Percentiles rank a stretch among this genome's conserved stretches.
These are phyloP conservation scores for Ips nitidus DNA, from an alignment of 1,140 invertebrate species.

Conservation along the genomic window DNA sequence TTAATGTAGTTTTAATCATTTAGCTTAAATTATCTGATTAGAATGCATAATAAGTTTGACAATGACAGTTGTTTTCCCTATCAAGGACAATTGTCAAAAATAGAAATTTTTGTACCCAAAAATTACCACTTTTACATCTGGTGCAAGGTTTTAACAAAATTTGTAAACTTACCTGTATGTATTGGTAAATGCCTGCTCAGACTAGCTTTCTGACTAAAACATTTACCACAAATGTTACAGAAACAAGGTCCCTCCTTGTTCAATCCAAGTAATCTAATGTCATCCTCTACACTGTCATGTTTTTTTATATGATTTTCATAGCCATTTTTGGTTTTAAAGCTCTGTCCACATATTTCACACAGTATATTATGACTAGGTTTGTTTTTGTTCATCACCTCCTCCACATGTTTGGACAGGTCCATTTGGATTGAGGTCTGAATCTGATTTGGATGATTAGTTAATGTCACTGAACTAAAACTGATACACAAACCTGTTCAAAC, in stretches of 20 bases:
- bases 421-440: conserved; percentile 25
- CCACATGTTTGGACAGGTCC: conserved; percentile 25
- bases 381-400: conserved; percentile 17
- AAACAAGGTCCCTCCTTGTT: conserved; percentile 61
- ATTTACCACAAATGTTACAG: conserved; percentile 76
- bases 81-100: too few species aligned
- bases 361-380: conserved; percentile 41
- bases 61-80: too few species aligned
- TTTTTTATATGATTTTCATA: conserved; percentile 67
- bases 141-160: too few species aligned
- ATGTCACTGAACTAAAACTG: background rate
- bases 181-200: conserved; percentile 66
- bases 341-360: conserved; percentile 65
- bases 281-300: conserved; percentile 61
- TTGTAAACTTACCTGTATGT: conserved; percentile 58
- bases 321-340: conserved; percentile 65
- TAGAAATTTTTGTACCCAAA: too few species aligned
- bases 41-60: too few species aligned
- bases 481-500: conserved; percentile 16
- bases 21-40: too few species aligned
- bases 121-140: too few species aligned
- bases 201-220: conserved; percentile 69
- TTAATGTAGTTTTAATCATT: too few species aligned
- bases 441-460: conserved; percentile 1
- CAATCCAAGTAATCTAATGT: conserved; percentile 13